Base-by-base conservation (phyloP, 2,797 vertebrate species). In the Sus cebifrons region DNA sequence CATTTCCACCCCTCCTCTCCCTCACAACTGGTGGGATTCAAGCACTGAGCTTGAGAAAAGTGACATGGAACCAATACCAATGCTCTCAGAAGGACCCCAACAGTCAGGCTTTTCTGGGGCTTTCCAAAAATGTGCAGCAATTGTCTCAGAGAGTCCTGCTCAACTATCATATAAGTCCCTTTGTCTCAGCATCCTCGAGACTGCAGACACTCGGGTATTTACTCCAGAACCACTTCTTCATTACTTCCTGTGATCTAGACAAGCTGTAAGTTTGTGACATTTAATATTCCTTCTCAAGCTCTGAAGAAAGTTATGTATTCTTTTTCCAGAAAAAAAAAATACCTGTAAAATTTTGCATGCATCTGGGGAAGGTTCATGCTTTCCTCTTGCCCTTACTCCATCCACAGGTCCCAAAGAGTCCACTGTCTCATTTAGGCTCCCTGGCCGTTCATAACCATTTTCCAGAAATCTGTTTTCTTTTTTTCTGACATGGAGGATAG, bases 91-190 rank as follows among this genome's bases (percentile, higher is more conserved):
- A 86, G 65, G 86, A 78, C 32, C 27, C 54, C 25, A 54, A 44
- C 12, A 44, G 44, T 29, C 58, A 79, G 52, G 13, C 13, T 36
- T 62, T 82, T 60, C 60, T 49, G 52, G 27, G 3, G 2, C 32
- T 77, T 96, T 74, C 73, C 78, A 60, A 74, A 91, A 85, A 67
- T 79, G 36, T 75, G 81, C 49, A 82, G n/a, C 44, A 58, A 65
- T 49, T 54, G 8, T 27, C 75, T 65, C 65, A 65, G 77, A 60
- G 27, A 83, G 32, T 70, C 13, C 84, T 49, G 29, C 5, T 73
- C 6, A 52, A 16, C 32, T 58, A 29, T 82, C 58, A n/a, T 6
- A 25, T 6, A 29, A 68, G 58, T 49, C 71, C 23, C 29, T 71
- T 56, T 52, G 36, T 40, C 32, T 79, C 56, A 56, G 29, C n/a